Evolutionary conservation across 2,888 invertebrate genomes (phyloP), one percentile per base, ranked within the genome.

Genomic region (Chorisops tibialis): DNA sequence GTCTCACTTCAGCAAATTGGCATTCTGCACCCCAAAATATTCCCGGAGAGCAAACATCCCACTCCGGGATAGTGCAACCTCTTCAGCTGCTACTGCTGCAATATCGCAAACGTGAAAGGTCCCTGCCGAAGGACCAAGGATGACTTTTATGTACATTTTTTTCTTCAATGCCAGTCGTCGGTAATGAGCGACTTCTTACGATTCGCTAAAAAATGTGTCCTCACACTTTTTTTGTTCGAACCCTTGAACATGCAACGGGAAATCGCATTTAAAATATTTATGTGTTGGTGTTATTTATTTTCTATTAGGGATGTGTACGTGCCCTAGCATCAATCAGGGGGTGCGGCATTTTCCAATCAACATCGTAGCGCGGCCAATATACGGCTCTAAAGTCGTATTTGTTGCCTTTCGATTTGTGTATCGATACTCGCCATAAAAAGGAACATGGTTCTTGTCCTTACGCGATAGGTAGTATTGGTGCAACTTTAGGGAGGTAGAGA

Each of bases 121-220:
- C 22, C 4, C 9, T 3, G 35, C 35, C 18, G 41, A 50, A 51
- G 45, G 24, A 39, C 39, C 35, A 19, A 30, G 41, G 51, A 51
- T 51, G 30, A 38, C 39, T 50, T 58, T 35, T 50, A 16, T 22
- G 47, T 24, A 7, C 7, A 37, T 14, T 41, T 12, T 22, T 48
- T 45, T n/a, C n/a, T 51, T 45, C 30, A 54, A 3, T 48, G 41
- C 54, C 30, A 39, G 37, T 22, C 45, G 12, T 47, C 48, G 48
- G 39, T 54, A 35, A 48, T 47, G 56, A 48, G 52, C 45, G 63
- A 52, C 59, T 51, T 49, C 59, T 63, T 63, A 49, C 59, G 63
- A 63, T 63, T 63, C 63, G 63, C 41, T 52, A 59, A 59, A 63
- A 62, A 63, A 45, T 50, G 35, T 47, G 38, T 52, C 56, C 38